Percentiles rank a stretch among this genome's conserved stretches.
These are phyloP conservation scores for Cepaea nemoralis DNA, from an alignment of 1,140 invertebrate species.

Conservation along the genomic window DNA sequence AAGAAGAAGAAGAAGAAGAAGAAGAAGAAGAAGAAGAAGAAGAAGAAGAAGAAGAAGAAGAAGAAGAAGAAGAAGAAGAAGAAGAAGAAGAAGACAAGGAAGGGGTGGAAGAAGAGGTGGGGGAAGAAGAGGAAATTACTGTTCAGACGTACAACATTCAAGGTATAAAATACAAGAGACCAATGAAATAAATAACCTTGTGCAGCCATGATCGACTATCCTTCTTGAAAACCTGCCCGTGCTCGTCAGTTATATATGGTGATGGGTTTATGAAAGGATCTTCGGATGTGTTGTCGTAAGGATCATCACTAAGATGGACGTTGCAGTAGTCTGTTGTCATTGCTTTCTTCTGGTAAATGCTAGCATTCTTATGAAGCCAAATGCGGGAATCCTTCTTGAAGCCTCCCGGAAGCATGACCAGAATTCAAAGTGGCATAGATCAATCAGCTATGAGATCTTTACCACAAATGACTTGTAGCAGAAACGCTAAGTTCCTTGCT, in stretches of 20 bases:
- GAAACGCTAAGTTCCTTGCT: neutral
- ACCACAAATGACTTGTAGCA: neutral
- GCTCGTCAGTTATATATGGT: slow-evolving; percentile 3
- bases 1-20: no score
- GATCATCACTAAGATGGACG: neutral
- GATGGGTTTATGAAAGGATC: neutral
- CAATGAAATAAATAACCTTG: slow-evolving; percentile 19
- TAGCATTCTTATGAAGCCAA: slow-evolving; percentile 32
- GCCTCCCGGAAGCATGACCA: slow-evolving; percentile 32
- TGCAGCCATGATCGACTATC: slow-evolving; percentile 34
- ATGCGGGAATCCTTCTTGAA: slow-evolving; percentile 36
- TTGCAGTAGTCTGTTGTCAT: neutral
- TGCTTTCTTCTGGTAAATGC: slow-evolving; percentile 15
- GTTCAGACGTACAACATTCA: no score
- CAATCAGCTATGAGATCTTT: neutral
- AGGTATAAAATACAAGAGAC: no score
- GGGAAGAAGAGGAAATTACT: no score
- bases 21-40: no score
- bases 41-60: no score
- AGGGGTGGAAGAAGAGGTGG: no score
- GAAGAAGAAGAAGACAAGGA: no score
- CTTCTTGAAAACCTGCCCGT: slow-evolving; percentile 26
- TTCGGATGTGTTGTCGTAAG: neutral
- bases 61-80: no score
- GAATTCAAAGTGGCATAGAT: neutral